Evolutionary conservation across 2,797 vertebrate genomes (phyloP), one percentile per base, ranked within the genome.

Genomic region (Pseudocheirus occidentalis): DNA sequence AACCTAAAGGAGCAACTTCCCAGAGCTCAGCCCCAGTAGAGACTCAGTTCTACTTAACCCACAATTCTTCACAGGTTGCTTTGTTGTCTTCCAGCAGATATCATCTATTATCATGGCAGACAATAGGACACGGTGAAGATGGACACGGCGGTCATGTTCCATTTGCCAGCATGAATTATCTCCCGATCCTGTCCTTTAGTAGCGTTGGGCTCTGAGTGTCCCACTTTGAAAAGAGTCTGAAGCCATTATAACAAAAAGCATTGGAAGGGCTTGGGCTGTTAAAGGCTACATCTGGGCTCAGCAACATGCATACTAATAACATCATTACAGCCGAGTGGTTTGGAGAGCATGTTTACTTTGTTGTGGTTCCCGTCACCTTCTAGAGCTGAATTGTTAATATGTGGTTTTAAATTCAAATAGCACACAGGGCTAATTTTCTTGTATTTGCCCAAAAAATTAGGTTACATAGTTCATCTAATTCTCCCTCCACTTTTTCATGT

Each of bases 301-400:
- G 99, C 99, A 99, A 99, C 99, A 99, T 99, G 99, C 99, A 99
- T 99, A 99, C 99, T 99, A 99, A 99, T 99, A 99, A 99, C 99
- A 99, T 99, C 99, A 99, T 99, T 99, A 99, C 99, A 99, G 98
- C 98, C 95, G 98, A 99, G 99, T 99, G 98, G 98, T 98, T 99
- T 98, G 98, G 98, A 99, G 98, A 99, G 98, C 98, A 96, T 99
- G 99, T 99, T 99, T 99, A 99, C 99, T 99, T 99, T 99, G 99
- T 99, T 99, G 99, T 99, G 99, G 98, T 99, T 99, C 98, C 99
- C 98, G 98, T 99, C 99, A 99, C 99, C 99, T 99, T 99, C 98
- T 99, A 98, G 95, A 98, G 98, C 98, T 98, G 99, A 99, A 99
- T 99, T 98, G 98, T 99, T 99, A 99, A 99, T 99, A 99, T 98